These are phyloP conservation scores for Flabesymbios commensalis DNA, from an alignment of 2,888 invertebrate species.

Conservation along the genomic window DNA sequence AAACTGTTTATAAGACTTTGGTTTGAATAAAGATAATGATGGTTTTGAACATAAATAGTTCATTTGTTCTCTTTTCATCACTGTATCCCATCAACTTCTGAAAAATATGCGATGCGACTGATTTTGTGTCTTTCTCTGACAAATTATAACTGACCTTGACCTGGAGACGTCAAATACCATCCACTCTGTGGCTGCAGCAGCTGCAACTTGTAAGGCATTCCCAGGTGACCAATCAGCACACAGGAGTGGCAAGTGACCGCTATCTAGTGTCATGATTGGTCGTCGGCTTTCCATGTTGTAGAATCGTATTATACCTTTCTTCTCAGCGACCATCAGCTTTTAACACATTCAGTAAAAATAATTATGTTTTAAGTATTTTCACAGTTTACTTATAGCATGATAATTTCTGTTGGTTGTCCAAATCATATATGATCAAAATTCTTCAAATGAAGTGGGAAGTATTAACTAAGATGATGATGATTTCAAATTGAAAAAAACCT, in stretches of 20 bases:
- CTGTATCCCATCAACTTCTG: neutral
- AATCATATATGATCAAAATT: too few species aligned
- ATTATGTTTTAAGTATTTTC: neutral
- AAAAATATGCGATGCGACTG: too few species aligned
- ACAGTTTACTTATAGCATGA: too few species aligned
- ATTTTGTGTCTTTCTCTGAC: too few species aligned
- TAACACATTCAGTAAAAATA: neutral
- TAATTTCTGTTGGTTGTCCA: too few species aligned
- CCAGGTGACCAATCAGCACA: slow-evolving; percentile 74
- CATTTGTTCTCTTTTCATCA: neutral
- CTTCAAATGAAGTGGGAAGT: too few species aligned
- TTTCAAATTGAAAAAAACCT: too few species aligned
- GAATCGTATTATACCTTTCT: slow-evolving; percentile 74
- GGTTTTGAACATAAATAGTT: too few species aligned
- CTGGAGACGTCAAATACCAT: slow-evolving; percentile 72
- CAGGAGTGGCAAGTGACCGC: slow-evolving; percentile 67
- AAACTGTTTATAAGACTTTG: too few species aligned
- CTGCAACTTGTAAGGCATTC: slow-evolving; percentile 68
- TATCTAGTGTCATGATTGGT: slow-evolving; percentile 67
- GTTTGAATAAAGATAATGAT: too few species aligned
- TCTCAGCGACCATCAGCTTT: slow-evolving; percentile 73
- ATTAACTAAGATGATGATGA: too few species aligned
- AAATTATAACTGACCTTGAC: slow-evolving; percentile 70
- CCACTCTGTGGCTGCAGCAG: slow-evolving; percentile 71
- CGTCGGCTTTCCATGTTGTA: slow-evolving; percentile 73